Conservation (phyloP, 2,113 vertebrate species). For the Columba livia region DNA sequence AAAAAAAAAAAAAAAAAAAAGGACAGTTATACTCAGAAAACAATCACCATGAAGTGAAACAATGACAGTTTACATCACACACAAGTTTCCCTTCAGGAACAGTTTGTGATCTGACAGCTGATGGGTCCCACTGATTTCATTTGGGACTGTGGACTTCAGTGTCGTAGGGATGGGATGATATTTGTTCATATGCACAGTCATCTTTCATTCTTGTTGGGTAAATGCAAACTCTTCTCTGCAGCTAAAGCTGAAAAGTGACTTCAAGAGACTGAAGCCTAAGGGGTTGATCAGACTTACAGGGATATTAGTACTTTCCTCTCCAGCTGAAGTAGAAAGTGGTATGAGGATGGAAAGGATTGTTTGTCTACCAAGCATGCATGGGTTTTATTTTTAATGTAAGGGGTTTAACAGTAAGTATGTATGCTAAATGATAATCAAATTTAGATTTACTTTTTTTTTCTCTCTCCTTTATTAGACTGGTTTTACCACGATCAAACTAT, state of each 20-base stretch:
- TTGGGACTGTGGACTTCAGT: background rate
- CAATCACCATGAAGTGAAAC: background rate
- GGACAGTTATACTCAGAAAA: background rate
- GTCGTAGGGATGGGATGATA: background rate
- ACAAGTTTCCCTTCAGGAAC: background rate
- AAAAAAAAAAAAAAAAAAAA: background rate
- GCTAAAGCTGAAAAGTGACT: background rate
- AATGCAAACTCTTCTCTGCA: background rate
- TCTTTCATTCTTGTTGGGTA: background rate
- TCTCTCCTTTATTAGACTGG: too few relatives aligned
- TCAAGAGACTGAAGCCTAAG: background rate
- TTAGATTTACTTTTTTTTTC: too few relatives aligned
- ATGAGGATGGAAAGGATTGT: too few relatives aligned
- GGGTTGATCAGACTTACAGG: rapidly evolving
- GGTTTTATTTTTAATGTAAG: too few relatives aligned
- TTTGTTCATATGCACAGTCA: background rate
- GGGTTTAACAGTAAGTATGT: too few relatives aligned
- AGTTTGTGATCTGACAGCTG: background rate
- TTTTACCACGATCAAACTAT: too few relatives aligned
- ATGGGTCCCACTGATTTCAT: background rate
- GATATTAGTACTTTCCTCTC: background rate
- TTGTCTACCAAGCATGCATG: too few relatives aligned
- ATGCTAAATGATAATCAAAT: too few relatives aligned
- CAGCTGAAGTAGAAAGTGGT: too few relatives aligned
- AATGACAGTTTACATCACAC: background rate